These are phyloP conservation scores for Urocolius indicus DNA, from an alignment of 2,113 vertebrate genomes.

Conservation along the genomic window DNA sequence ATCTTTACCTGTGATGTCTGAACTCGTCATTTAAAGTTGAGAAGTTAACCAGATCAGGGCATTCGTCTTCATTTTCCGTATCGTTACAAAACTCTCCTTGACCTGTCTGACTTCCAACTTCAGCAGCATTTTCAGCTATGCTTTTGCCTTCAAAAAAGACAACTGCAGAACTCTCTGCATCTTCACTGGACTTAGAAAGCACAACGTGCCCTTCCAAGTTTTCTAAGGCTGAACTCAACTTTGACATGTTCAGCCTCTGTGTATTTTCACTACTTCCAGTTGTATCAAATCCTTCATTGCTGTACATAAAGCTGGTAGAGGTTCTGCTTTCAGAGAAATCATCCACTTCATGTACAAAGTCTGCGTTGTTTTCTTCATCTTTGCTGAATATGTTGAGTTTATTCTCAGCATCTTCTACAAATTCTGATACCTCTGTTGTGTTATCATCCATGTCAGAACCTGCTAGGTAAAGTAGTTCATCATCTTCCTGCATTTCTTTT, in stretches of 20 bases:
- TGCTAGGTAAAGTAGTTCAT: slow-evolving; percentile 79
- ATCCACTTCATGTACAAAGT: background rate
- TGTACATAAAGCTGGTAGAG: background rate
- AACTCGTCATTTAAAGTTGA: slow-evolving; percentile 80
- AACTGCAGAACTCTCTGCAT: background rate
- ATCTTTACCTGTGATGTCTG: slow-evolving; percentile 74
- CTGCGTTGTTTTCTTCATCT: background rate
- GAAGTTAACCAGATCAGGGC: slow-evolving; percentile 78
- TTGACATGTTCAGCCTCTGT: slow-evolving; percentile 69
- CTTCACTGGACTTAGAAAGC: background rate
- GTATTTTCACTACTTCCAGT: background rate
- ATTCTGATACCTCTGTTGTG: background rate
- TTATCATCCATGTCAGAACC: slow-evolving; percentile 73
- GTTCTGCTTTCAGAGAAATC: background rate
- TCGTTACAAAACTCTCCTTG: background rate
- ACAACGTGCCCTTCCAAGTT: slow-evolving; percentile 75
- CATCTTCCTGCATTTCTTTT: slow-evolving; percentile 87
- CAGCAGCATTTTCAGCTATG: background rate
- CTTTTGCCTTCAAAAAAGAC: background rate
- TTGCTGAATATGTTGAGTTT: background rate
- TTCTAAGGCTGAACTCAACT: slow-evolving; percentile 79
- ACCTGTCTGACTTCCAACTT: background rate
- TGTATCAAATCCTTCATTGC: background rate
- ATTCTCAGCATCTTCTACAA: slow-evolving; percentile 43
- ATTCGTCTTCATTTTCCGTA: slow-evolving; percentile 72